phyloP scores from a whole-genome alignment of 2,888 invertebrate species.

The Lagria hirta region DNA sequence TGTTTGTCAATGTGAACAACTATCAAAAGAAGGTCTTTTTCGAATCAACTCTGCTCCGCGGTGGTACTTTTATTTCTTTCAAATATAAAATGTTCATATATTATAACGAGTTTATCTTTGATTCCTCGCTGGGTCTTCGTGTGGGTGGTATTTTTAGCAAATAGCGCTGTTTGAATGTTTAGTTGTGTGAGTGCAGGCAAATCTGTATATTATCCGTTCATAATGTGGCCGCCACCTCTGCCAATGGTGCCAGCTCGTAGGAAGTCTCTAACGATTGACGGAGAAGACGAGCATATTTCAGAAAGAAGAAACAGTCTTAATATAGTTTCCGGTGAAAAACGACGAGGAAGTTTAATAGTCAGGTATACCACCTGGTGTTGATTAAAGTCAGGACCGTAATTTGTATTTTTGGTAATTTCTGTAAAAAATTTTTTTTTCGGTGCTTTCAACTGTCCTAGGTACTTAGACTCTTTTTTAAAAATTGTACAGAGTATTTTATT shows the following conservation, averaged over 20 bases:
- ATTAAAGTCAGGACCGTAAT: no score
- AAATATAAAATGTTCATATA: constrained; percentile 14
- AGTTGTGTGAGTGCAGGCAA: constrained; percentile 12
- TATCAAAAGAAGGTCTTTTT: constrained; percentile 7
- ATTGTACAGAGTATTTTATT: no score
- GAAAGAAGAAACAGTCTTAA: constrained; percentile 43
- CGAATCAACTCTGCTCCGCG: background rate
- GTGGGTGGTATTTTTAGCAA: constrained; percentile 18
- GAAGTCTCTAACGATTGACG: constrained; percentile 34
- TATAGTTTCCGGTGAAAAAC: constrained; percentile 38
- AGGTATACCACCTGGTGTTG: constrained; percentile 54
- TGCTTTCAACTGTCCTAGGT: no score
- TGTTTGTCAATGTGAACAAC: constrained; percentile 19
- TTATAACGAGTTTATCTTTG: constrained; percentile 12
- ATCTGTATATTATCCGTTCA: constrained; percentile 11
- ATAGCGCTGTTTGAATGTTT: constrained; percentile 23
- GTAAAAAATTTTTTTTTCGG: no score
- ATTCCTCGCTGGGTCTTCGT: constrained; percentile 8
- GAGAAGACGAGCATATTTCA: constrained; percentile 29
- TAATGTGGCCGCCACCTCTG: constrained; percentile 27
- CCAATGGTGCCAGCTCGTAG: constrained; percentile 32
- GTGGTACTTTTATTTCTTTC: constrained; percentile 21
- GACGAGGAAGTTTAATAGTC: constrained; percentile 55
- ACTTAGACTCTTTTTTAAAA: no score
- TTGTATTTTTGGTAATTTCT: no score